Conservation (phyloP, 2,797 vertebrate species). For the Falco berigora region DNA sequence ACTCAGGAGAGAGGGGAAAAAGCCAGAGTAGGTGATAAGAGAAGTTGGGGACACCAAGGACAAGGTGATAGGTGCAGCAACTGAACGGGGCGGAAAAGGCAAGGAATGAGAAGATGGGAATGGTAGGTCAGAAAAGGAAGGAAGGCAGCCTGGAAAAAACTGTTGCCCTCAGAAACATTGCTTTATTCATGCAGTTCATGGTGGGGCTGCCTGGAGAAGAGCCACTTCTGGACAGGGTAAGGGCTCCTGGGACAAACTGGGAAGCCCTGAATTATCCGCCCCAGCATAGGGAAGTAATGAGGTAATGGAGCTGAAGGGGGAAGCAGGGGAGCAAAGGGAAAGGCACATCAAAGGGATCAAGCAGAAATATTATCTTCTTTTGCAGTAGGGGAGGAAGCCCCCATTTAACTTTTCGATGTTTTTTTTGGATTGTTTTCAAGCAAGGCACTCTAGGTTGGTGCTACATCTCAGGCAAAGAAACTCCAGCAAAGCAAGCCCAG, state of each 20-base stretch:
- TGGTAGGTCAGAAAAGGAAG: background rate
- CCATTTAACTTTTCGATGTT: background rate
- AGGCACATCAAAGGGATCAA: background rate
- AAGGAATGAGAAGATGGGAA: background rate
- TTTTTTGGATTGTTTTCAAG: constrained; percentile 8
- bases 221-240: background rate
- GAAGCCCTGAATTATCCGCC: background rate
- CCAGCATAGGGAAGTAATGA: background rate
- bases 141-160: background rate
- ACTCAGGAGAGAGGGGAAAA: background rate
- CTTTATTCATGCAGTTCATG: background rate
- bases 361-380: background rate
- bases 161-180: background rate
- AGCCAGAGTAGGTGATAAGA: background rate
- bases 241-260: background rate
- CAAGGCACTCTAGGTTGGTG: background rate
- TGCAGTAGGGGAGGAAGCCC: background rate
- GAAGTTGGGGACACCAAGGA: background rate
- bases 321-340: background rate
- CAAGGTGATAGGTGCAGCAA: background rate
- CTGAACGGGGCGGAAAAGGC: background rate
- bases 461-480: background rate
- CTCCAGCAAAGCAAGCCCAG: background rate
- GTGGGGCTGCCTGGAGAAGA: background rate
- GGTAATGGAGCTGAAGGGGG: background rate